Conservation (phyloP, 2,888 invertebrate species). For the Campoplex nolae region DNA sequence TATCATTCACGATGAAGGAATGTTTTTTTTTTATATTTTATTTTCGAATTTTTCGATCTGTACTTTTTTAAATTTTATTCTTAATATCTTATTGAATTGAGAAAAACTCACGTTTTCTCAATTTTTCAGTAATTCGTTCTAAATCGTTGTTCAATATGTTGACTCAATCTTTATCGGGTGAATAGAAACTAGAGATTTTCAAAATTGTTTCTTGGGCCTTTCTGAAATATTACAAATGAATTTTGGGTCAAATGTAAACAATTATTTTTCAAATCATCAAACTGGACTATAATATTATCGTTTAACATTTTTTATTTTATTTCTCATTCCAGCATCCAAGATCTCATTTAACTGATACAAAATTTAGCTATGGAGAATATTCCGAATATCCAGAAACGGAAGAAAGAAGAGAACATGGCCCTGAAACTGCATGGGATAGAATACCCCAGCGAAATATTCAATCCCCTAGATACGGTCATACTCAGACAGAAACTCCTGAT, state of each 20-base stretch:
- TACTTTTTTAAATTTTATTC: neutral
- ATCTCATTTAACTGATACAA: slow-evolving; percentile 70
- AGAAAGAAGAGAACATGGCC: slow-evolving; percentile 73
- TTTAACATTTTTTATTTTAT: neutral
- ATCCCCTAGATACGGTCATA: slow-evolving; percentile 37
- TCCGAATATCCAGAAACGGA: slow-evolving; percentile 75
- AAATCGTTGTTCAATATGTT: neutral
- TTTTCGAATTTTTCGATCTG: neutral
- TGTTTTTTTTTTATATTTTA: neutral
- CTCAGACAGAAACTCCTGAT: slow-evolving; percentile 43
- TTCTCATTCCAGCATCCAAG: slow-evolving; percentile 46
- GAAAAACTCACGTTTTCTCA: neutral
- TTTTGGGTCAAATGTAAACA: neutral
- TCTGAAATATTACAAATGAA: too few relatives aligned
- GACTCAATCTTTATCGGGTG: slow-evolving; percentile 12
- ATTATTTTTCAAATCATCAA: neutral
- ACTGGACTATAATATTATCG: neutral
- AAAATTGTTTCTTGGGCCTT: slow-evolving; percentile 63
- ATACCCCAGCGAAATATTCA: slow-evolving; percentile 62
- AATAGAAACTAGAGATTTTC: slow-evolving; percentile 66
- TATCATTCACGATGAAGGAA: neutral
- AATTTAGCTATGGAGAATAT: slow-evolving; percentile 75
- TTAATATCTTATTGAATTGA: neutral
- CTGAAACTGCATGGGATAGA: slow-evolving; percentile 68
- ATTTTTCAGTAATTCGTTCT: neutral